Percentiles rank a stretch among this genome's conserved stretches.
Conservation (phyloP, 2,113 vertebrate species). For the Pelodiscus sinensis region DNA sequence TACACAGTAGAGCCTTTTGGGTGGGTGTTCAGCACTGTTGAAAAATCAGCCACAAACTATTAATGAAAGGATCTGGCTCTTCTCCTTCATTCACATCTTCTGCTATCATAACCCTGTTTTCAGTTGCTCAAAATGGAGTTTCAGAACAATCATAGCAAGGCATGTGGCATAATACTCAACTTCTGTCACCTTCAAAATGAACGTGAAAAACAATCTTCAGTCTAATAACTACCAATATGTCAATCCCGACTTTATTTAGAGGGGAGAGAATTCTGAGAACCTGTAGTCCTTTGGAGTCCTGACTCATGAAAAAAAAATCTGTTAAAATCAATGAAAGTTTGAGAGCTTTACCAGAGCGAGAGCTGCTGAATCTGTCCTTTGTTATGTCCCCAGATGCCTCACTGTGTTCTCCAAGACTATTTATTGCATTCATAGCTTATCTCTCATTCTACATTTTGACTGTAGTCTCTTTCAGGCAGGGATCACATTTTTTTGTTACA, state of each 20-base stretch:
- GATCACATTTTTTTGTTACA: not conserved
- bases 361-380: not conserved
- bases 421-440: not conserved
- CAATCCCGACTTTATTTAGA: not conserved
- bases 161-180: rapidly evolving
- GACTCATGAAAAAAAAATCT: not conserved
- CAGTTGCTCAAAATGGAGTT: not conserved
- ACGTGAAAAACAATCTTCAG: not conserved
- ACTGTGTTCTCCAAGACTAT: not conserved
- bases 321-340: rapidly evolving
- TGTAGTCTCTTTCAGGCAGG: not conserved
- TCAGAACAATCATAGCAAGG: not conserved
- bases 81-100: not conserved
- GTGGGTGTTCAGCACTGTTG: not conserved
- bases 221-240: rapidly evolving
- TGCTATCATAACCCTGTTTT: not conserved
- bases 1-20: not conserved
- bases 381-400: not conserved
- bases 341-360: not conserved
- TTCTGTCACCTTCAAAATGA: too few relatives aligned
- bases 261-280: not conserved
- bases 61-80: not conserved
- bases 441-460: not conserved
- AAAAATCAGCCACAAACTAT: not conserved
- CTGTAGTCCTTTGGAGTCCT: not conserved